Conservation (phyloP, 2,888 invertebrate genomes). For the Tridacna gigas region DNA sequence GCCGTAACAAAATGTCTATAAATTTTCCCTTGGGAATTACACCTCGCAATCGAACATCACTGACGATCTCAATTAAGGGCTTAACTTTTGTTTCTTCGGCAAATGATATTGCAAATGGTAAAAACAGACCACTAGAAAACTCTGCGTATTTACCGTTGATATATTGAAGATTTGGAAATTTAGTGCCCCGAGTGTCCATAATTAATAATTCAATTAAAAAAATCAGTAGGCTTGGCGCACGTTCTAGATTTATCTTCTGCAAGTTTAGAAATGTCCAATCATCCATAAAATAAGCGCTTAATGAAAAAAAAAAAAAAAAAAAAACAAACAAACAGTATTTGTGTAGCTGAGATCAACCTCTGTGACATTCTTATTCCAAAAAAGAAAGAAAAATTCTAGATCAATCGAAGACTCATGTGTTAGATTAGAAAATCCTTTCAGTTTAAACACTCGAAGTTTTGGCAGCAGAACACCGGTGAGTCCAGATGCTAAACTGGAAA, state of each 20-base stretch:
- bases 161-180: background rate
- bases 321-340: too few species aligned
- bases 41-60: background rate
- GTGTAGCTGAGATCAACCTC: background rate
- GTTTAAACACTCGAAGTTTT: background rate
- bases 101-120: too few species aligned
- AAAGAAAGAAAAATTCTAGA: background rate
- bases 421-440: background rate
- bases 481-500: background rate
- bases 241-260: background rate
- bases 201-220: background rate
- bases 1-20: background rate
- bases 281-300: background rate
- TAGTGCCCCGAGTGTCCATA: background rate
- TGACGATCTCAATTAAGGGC: background rate
- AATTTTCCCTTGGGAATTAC: background rate
- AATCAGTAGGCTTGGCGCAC: background rate
- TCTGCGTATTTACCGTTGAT: background rate
- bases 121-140: background rate
- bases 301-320: too few species aligned
- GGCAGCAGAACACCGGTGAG: background rate
- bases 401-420: background rate
- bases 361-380: background rate
- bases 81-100: background rate
- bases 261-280: background rate